These are phyloP conservation scores for Xiphorhynchus erythropygius DNA, from an alignment of 2,797 vertebrate genomes.

Conservation along the genomic window DNA sequence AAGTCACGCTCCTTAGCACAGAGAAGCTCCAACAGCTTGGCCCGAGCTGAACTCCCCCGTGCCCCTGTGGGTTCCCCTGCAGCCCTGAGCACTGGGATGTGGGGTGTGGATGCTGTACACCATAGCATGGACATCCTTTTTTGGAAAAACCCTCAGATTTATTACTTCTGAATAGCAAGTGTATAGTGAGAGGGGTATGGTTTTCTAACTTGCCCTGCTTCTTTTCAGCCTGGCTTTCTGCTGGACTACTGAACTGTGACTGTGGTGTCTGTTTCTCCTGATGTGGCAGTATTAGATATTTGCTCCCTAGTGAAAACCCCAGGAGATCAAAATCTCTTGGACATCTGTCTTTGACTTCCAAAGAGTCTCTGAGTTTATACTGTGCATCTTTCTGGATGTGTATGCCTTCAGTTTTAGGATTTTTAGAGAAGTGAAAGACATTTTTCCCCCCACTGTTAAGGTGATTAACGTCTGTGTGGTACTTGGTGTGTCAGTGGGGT, in stretches of 20 bases:
- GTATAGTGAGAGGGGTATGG: not conserved
- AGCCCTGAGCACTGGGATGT: not conserved
- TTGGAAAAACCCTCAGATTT: not conserved
- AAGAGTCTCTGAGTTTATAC: not conserved
- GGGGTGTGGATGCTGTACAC: not conserved
- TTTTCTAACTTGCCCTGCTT: not conserved
- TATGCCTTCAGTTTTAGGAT: not conserved
- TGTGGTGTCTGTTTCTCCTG: not conserved
- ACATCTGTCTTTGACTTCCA: not conserved
- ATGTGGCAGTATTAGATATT: not conserved
- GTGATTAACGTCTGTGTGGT: not conserved
- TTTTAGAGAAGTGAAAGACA: not conserved
- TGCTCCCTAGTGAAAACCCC: not conserved
- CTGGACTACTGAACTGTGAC: not conserved
- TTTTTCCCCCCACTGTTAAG: not conserved
- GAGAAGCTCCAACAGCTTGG: not conserved
- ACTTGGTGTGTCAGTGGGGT: not conserved
- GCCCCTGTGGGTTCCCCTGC: not conserved
- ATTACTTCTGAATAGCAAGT: not conserved
- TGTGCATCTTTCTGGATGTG: not conserved
- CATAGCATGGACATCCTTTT: fast-evolving
- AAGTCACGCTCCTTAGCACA: not conserved
- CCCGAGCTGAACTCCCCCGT: not conserved
- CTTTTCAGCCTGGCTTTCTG: not conserved
- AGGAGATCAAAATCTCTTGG: not conserved